phyloP scores from a whole-genome alignment of 2,888 invertebrate species.

The Frankliniella intonsa region DNA sequence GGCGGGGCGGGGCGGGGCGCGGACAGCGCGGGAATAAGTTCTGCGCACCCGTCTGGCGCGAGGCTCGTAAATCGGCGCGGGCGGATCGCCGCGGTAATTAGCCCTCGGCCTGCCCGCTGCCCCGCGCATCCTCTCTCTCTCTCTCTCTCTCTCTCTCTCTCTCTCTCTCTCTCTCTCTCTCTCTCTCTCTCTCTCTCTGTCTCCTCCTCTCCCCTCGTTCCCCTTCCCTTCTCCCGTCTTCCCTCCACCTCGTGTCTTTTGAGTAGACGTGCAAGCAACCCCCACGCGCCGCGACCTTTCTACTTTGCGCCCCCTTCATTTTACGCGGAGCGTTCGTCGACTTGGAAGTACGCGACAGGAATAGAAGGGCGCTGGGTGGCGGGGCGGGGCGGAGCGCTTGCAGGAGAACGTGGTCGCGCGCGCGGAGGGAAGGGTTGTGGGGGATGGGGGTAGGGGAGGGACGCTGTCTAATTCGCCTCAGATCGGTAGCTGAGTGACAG shows the following conservation, averaged over 20 bases:
- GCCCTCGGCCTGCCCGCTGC: neutral
- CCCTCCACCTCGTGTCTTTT: no score
- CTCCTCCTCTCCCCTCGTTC: no score
- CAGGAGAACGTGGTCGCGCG: neutral
- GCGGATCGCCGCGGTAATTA: no score
- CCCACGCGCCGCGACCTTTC: no score
- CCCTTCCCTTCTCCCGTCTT: no score
- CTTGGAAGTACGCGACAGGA: neutral
- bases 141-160: slow-evolving; percentile 1
- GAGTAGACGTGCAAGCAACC: no score
- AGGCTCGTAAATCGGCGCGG: no score
- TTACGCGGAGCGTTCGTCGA: no score
- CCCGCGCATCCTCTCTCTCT: neutral
- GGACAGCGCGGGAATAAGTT: no score
- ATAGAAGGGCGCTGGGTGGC: neutral
- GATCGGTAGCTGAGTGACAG: neutral
- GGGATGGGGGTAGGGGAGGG: neutral
- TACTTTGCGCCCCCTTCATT: no score
- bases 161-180: slow-evolving; percentile 1
- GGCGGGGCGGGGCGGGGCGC: neutral
- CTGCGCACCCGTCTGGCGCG: no score
- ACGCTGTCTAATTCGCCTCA: neutral
- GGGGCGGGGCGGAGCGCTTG: neutral
- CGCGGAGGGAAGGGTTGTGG: neutral
- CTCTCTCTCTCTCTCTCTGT: no score